A percentile compares a stretch with the other conserved stretches of the same genome.
Evolutionary conservation across 2,888 invertebrate genomes (phyloP).

Genomic region (Philaethria dido): DNA sequence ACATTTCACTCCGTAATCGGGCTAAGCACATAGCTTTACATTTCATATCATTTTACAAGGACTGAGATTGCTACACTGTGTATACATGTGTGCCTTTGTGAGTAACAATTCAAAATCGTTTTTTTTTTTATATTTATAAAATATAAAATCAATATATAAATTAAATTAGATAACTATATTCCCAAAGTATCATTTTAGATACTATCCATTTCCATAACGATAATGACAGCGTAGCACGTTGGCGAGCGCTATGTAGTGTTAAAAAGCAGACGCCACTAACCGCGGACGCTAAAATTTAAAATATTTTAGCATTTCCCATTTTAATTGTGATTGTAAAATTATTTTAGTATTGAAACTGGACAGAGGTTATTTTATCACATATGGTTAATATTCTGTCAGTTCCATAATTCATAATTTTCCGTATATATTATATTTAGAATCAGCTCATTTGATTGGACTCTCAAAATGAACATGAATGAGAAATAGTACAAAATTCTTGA

Average conservation of each 20-base stretch:
- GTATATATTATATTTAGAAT: neutral
- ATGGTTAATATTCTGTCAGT: neutral
- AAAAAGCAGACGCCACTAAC: constrained; percentile 17
- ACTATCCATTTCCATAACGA: constrained; percentile 18
- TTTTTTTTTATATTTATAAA: neutral
- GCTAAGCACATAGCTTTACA: too few relatives aligned
- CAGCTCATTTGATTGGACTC: too few relatives aligned
- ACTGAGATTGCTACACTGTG: too few relatives aligned
- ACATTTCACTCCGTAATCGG: too few relatives aligned
- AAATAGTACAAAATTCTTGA: too few relatives aligned
- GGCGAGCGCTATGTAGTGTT: constrained; percentile 11
- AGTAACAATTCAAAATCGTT: neutral
- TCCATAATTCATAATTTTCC: neutral
- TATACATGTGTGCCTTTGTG: neutral
- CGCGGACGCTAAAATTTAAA: constrained; percentile 14
- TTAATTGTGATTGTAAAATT: constrained; percentile 13
- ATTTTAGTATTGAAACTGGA: constrained; percentile 2
- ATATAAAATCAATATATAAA: neutral
- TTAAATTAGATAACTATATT: constrained; percentile 11
- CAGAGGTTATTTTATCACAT: neutral
- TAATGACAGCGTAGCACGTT: constrained; percentile 16
- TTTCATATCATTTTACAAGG: too few relatives aligned
- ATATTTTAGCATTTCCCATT: constrained; percentile 17
- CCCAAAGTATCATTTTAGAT: constrained; percentile 22
- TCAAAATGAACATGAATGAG: too few relatives aligned